Percentiles rank a stretch among this genome's conserved stretches.
Conservation (phyloP, 1,140 invertebrate genomes). For the Stenopsyche tienmushanensis region DNA sequence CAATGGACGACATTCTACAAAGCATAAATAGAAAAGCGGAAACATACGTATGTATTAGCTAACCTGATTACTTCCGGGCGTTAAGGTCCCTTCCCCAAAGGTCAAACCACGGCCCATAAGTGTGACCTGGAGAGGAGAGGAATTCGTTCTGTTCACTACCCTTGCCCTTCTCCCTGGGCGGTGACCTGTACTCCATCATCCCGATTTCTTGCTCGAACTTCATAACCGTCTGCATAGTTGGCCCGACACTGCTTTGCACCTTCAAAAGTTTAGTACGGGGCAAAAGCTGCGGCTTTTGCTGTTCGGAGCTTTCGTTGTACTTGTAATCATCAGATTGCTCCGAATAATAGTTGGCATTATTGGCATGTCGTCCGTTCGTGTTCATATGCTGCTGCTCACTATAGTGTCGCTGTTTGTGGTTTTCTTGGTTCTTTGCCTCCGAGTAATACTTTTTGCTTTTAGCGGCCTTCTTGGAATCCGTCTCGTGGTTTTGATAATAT, state of each 20-base stretch:
- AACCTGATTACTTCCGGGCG: constrained; percentile 21
- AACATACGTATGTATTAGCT: constrained; percentile 39
- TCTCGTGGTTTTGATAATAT: constrained; percentile 60
- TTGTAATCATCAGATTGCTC: constrained; percentile 63
- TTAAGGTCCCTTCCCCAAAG: constrained; percentile 68
- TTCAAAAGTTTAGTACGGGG: constrained; percentile 70
- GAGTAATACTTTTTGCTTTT: constrained; percentile 55
- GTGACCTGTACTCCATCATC: constrained; percentile 52
- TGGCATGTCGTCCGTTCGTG: constrained; percentile 45
- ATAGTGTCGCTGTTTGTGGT: constrained; percentile 58
- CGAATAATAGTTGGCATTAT: constrained; percentile 47
- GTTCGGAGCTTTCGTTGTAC: constrained; percentile 58
- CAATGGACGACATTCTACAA: constrained; percentile 5
- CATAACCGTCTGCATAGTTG: constrained; percentile 45
- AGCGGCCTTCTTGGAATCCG: constrained; percentile 59
- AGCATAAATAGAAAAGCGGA: constrained; percentile 33
- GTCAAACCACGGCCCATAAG: constrained; percentile 86
- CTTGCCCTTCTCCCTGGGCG: constrained; percentile 51
- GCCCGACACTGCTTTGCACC: constrained; percentile 50
- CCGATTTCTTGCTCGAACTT: constrained; percentile 46
- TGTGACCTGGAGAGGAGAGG: constrained; percentile 60
- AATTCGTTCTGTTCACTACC: constrained; percentile 54
- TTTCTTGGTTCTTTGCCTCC: constrained; percentile 51
- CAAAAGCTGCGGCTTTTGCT: constrained; percentile 62
- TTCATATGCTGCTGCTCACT: constrained; percentile 50